Evolutionary conservation across 2,888 invertebrate species (phyloP).

Genomic region (Tachina grossa): DNA sequence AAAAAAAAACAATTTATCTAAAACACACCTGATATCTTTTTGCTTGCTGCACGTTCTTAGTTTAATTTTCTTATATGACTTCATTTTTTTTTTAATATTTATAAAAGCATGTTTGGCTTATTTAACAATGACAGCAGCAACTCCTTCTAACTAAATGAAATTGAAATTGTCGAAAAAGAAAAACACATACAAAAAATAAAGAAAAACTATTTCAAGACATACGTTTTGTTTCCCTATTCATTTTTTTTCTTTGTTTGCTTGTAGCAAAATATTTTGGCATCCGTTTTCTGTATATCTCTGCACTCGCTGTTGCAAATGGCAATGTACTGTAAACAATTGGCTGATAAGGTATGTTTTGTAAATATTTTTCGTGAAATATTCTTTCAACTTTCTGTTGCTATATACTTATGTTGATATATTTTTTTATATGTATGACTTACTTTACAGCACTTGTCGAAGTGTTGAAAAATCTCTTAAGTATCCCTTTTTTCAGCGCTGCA

Average conservation of each 20-base stretch:
- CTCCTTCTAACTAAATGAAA: constrained; percentile 53
- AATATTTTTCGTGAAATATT: constrained; percentile 48
- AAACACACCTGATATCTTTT: background rate
- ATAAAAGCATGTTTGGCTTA: constrained; percentile 44
- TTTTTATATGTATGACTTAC: background rate
- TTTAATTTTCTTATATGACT: constrained; percentile 27
- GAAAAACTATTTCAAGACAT: constrained; percentile 41
- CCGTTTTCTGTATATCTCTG: background rate
- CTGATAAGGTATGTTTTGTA: constrained; percentile 67
- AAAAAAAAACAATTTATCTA: constrained; percentile 4
- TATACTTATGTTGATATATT: background rate
- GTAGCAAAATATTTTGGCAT: constrained; percentile 33
- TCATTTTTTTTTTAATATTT: constrained; percentile 7
- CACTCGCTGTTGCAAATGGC: constrained; percentile 34
- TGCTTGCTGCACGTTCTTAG: background rate
- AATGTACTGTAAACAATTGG: constrained; percentile 70
- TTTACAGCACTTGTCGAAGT: constrained; percentile 52
- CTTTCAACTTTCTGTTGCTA: constrained; percentile 26
- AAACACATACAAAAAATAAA: background rate
- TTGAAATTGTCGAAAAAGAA: constrained; percentile 51
- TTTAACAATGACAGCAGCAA: constrained; percentile 31
- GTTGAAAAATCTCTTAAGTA: constrained; percentile 56
- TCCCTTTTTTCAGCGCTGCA: background rate
- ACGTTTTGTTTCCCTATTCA: background rate
- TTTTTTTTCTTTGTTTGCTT: constrained; percentile 4